Percentiles rank a stretch among this genome's conserved stretches.
Evolutionary conservation across 2,797 vertebrate species (phyloP).

Genomic region (Chloroceryle amazona): DNA sequence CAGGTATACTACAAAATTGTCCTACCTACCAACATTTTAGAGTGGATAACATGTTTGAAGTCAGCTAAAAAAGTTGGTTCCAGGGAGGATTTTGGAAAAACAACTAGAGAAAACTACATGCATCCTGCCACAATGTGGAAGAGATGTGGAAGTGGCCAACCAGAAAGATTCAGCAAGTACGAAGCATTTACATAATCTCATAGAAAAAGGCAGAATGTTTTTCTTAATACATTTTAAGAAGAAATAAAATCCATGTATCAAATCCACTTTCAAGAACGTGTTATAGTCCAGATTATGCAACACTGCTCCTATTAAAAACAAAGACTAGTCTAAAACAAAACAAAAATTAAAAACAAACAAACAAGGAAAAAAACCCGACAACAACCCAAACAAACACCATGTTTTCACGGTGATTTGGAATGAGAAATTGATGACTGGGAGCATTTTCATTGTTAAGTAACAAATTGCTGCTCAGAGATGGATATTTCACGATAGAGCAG

Average conservation of each 20-base stretch:
- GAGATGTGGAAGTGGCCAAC: background rate
- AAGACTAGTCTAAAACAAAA: background rate
- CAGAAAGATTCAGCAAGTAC: background rate
- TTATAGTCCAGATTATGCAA: background rate
- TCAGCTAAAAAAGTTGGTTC: background rate
- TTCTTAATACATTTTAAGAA: conserved; percentile 4
- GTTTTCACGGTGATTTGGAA: background rate
- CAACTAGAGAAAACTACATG: background rate
- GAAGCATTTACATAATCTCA: background rate
- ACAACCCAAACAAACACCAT: background rate
- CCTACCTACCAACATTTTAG: background rate
- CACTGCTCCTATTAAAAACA: background rate
- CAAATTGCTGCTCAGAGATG: conserved; percentile 22
- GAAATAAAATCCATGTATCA: background rate
- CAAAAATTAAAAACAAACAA: background rate
- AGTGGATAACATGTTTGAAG: background rate
- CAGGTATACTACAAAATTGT: background rate
- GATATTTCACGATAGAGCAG: conserved; percentile 22
- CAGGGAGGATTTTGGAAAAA: background rate
- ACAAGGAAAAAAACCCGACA: background rate
- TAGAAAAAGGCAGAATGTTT: background rate
- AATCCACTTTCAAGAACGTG: background rate
- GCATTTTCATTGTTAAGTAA: conserved; percentile 18
- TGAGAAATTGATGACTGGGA: background rate
- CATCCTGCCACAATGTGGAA: background rate